Percentiles rank a stretch among this genome's conserved stretches.
These are phyloP conservation scores for Haplochromis burtoni DNA, from an alignment of 2,113 vertebrate genomes.

Conservation along the genomic window DNA sequence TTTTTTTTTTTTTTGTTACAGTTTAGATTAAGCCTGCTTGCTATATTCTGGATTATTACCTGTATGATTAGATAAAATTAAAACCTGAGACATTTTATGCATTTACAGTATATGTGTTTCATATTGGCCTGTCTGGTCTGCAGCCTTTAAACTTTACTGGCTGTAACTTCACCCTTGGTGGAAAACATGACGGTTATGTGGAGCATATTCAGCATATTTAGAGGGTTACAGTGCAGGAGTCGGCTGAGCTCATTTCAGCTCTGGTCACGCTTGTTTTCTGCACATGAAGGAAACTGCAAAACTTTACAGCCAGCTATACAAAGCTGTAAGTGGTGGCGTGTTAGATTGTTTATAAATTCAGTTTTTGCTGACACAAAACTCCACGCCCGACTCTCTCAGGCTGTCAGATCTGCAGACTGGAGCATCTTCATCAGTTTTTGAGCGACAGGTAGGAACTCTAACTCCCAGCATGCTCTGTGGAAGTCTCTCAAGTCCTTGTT, in stretches of 20 bases:
- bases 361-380: background rate
- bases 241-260: background rate
- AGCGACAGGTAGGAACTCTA: conserved; percentile 86
- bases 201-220: background rate
- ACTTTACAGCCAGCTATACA: background rate
- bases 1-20: background rate
- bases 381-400: background rate
- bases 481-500: conserved; percentile 67
- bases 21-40: background rate
- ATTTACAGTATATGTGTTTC: background rate
- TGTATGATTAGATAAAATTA: background rate
- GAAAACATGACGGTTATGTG: background rate
- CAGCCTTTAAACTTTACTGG: background rate
- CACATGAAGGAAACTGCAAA: background rate
- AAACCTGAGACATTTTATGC: background rate
- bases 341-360: background rate
- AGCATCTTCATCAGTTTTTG: conserved; percentile 77
- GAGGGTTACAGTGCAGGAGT: background rate
- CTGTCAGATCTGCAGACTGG: conserved; percentile 38
- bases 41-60: background rate
- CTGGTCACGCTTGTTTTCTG: background rate
- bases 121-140: background rate
- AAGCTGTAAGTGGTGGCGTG: background rate
- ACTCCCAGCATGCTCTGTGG: conserved; percentile 83
- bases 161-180: background rate